phyloP scores from a whole-genome alignment of 1,140 invertebrate genomes.

The Chelonus insularis region DNA sequence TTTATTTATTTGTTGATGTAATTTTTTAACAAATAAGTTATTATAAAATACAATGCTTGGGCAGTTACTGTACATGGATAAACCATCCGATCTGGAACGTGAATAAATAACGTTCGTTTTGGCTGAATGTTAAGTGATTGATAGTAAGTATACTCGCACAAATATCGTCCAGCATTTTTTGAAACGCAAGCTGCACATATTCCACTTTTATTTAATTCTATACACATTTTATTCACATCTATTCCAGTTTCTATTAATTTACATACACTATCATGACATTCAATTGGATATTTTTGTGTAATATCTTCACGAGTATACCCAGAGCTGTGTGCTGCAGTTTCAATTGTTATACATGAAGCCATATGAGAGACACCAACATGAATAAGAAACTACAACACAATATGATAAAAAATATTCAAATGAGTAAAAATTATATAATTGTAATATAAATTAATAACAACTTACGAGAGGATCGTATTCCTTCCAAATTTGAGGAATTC shows the following conservation, averaged over 20 bases:
- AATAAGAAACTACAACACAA: slow-evolving; percentile 62
- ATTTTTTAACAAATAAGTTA: slow-evolving; percentile 45
- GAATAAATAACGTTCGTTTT: slow-evolving; percentile 65
- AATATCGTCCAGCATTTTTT: slow-evolving; percentile 62
- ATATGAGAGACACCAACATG: slow-evolving; percentile 67
- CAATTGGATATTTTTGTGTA: slow-evolving; percentile 53
- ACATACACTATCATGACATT: slow-evolving; percentile 40
- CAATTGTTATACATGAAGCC: slow-evolving; percentile 63
- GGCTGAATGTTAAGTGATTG: slow-evolving; percentile 64
- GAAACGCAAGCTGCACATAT: slow-evolving; percentile 49
- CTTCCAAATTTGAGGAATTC: slow-evolving; percentile 68
- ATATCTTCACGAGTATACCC: slow-evolving; percentile 63
- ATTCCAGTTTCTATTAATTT: slow-evolving; percentile 52
- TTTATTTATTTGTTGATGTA: background rate
- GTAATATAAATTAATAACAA: slow-evolving; percentile 24
- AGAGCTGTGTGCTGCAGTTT: slow-evolving; percentile 61
- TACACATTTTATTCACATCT: slow-evolving; percentile 53
- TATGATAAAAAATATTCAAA: slow-evolving; percentile 5
- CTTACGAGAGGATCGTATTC: slow-evolving; percentile 68
- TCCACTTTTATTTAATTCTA: slow-evolving; percentile 50
- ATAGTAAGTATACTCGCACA: slow-evolving; percentile 73
- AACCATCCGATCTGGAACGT: slow-evolving; percentile 65
- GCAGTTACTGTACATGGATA: slow-evolving; percentile 62
- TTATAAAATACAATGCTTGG: slow-evolving; percentile 61
- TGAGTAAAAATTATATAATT: background rate